Evolutionary conservation across 2,888 invertebrate species (phyloP), one percentile per base, ranked within the genome.

Genomic region (Nowickia ferox): DNA sequence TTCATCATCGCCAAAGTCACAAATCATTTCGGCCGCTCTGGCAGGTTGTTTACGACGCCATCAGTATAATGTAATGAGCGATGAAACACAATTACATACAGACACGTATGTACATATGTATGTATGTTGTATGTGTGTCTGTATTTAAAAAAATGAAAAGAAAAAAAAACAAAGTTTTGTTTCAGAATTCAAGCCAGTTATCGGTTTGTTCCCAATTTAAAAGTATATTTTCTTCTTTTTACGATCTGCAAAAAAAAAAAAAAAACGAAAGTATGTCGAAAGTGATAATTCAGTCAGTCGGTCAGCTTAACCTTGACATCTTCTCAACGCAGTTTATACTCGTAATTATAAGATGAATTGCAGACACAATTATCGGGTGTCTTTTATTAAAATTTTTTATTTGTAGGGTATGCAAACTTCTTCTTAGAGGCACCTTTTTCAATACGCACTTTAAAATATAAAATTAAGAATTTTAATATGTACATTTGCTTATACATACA

Each of bases 241-340:
- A 30, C 1, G 30, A 30, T 38, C 38, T 61, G 11, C 40, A 59
- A 38, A 38, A 53, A 17, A 17, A 38, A 53, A 17, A 17, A 17
- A 46, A 44, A 69, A 19, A 53, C 9, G 55, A 51, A 77, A 40
- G 66, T 59, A 59, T 63, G 69, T 48, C 61, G 61, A 46, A 61
- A 63, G 55, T 57, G 71, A 83, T 83, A 77, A 82, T 68, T 75
- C 19, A 65, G 42, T 51, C 38, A 80, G 74, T 68, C 55, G 19
- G 10, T 79, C 42, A 30, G 51, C 75, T 15, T 83, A 83, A 77
- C 82, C 82, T 83, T 83, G 76, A 71, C 82, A 83, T 38, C 40
- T 48, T 81, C 66, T 74, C 72, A 57, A 44, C n/a, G 48, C 46
- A 61, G 44, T n/a, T 19, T 38, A 44, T 9, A n/a, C n/a, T n/a